phyloP scores from a whole-genome alignment of 1,140 invertebrate species.

The Vanessa atalanta region DNA sequence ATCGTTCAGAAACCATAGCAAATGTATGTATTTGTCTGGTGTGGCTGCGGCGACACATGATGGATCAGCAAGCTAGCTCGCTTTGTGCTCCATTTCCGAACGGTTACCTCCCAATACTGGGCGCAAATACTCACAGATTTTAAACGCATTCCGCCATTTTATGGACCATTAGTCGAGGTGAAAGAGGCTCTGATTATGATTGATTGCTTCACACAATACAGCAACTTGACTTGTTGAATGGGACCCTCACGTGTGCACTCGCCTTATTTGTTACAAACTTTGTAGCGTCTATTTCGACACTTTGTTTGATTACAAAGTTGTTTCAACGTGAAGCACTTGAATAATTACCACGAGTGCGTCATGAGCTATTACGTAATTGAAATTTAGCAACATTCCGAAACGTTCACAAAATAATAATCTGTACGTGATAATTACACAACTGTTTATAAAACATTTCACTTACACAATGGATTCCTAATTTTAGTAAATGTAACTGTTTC shows the following conservation, averaged over 20 bases:
- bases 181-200: constrained; percentile 78
- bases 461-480: neutral
- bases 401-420: neutral
- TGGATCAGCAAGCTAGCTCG: constrained; percentile 60
- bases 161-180: constrained; percentile 77
- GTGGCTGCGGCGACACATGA: constrained; percentile 62
- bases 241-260: constrained; percentile 63
- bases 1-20: constrained; percentile 23
- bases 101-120: constrained; percentile 73
- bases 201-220: constrained; percentile 65
- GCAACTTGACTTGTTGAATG: constrained; percentile 72
- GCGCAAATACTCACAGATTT: constrained; percentile 67
- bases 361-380: constrained; percentile 31
- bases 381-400: constrained; percentile 16
- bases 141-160: constrained; percentile 76
- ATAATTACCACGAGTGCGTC: constrained; percentile 35
- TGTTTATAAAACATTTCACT: neutral
- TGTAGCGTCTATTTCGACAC: constrained; percentile 39
- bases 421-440: neutral
- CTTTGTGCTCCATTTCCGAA: constrained; percentile 73
- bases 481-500: neutral
- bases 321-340: constrained; percentile 21
- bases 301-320: constrained; percentile 54
- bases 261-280: constrained; percentile 60
- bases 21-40: constrained; percentile 32